Evolutionary conservation across 2,888 invertebrate genomes (phyloP).

Genomic region (Phorcus lineatus): DNA sequence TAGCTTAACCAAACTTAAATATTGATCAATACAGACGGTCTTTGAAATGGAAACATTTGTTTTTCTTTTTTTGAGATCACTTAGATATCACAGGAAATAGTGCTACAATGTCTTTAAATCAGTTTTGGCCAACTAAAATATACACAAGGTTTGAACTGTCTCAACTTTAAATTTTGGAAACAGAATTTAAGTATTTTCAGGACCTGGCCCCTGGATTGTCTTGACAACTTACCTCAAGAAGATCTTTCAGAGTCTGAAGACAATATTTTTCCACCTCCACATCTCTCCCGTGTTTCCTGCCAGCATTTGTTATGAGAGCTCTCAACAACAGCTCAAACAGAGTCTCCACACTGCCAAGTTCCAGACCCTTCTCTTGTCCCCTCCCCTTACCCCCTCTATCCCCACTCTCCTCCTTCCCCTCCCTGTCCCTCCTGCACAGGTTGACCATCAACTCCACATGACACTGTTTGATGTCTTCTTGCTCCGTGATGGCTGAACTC

Average conservation of each 20-base stretch:
- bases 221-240: slow-evolving; percentile 3
- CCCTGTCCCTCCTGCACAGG: not conserved
- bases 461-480: not conserved
- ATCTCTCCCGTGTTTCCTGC: not conserved
- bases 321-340: not conserved
- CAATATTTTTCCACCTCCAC: not conserved
- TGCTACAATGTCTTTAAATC: too few relatives aligned
- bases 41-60: too few relatives aligned
- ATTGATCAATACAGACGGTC: too few relatives aligned
- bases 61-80: too few relatives aligned
- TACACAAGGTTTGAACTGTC: too few relatives aligned
- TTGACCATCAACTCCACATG: not conserved
- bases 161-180: too few relatives aligned
- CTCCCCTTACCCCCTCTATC: not conserved
- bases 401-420: not conserved
- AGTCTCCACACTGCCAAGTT: not conserved
- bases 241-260: not conserved
- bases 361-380: not conserved
- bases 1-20: too few relatives aligned
- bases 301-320: not conserved
- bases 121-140: too few relatives aligned
- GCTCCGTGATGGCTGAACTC: not conserved
- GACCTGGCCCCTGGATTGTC: too few relatives aligned
- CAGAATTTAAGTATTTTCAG: not conserved
- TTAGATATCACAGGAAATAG: too few relatives aligned